phyloP scores from a whole-genome alignment of 2,888 invertebrate species.

The Hylaea fasciaria region DNA sequence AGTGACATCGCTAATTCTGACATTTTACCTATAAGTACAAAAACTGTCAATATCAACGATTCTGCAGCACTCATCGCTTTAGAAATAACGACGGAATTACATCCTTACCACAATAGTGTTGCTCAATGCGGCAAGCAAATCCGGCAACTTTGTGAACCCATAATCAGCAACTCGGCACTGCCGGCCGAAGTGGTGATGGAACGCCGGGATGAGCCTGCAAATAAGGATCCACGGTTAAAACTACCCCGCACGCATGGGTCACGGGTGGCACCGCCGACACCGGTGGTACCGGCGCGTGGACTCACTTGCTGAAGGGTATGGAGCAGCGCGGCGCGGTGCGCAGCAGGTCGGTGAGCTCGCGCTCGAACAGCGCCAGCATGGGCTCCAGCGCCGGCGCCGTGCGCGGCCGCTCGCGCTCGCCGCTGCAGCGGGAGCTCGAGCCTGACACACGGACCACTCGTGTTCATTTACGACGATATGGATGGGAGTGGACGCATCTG shows the following conservation, averaged over 20 bases:
- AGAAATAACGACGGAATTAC: too few species aligned
- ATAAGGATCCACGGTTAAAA: conserved; percentile 64
- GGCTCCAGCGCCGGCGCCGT: conserved; percentile 88
- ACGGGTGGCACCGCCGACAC: too few species aligned
- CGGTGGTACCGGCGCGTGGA: conserved; percentile 30
- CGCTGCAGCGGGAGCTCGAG: conserved; percentile 67
- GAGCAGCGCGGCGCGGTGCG: conserved; percentile 92
- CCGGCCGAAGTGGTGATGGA: conserved; percentile 98
- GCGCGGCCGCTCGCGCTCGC: conserved; percentile 75
- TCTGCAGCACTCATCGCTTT: too few species aligned
- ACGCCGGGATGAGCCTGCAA: conserved; percentile 95
- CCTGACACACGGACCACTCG: conserved; percentile 57
- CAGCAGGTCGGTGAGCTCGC: conserved; percentile 94
- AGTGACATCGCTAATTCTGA: too few species aligned
- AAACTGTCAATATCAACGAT: too few species aligned
- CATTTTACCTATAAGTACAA: too few species aligned
- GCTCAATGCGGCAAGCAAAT: conserved; percentile 94
- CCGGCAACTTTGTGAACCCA: conserved; percentile 96
- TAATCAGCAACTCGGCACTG: conserved; percentile 98
- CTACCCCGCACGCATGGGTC: too few species aligned
- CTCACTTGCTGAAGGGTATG: conserved; percentile 87
- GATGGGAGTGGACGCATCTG: too few species aligned
- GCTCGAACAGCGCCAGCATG: conserved; percentile 91
- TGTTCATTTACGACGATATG: too few species aligned
- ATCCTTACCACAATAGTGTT: conserved; percentile 90